Conservation (phyloP, 1,140 invertebrate genomes). For the Trypoxylus dichotomus region DNA sequence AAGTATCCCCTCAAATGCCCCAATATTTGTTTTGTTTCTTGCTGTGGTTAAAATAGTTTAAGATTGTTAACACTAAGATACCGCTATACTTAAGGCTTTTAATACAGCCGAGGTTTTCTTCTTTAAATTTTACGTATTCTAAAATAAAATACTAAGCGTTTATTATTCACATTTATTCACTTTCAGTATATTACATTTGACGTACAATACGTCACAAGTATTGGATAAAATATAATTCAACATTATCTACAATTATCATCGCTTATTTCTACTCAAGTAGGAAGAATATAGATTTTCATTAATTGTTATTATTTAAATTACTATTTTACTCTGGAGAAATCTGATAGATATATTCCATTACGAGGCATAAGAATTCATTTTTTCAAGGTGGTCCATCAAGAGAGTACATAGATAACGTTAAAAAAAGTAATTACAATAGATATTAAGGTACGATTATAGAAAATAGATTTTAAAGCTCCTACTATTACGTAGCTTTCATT, state of each 20-base stretch:
- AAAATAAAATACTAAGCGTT: background rate
- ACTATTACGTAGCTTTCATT: background rate
- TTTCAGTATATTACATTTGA: slow-evolving; percentile 13
- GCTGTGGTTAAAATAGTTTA: too few species aligned
- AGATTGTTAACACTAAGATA: too few species aligned
- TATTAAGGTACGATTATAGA: slow-evolving; percentile 2
- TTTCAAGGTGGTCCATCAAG: slow-evolving; percentile 19
- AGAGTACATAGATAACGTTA: background rate
- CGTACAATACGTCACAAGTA: background rate
- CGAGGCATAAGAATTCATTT: background rate
- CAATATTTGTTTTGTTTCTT: too few species aligned
- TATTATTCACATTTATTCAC: slow-evolving; percentile 21
- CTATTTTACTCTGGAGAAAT: background rate
- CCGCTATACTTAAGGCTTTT: too few species aligned
- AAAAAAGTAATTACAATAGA: background rate
- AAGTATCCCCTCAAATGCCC: too few species aligned
- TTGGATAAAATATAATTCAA: slow-evolving; percentile 25
- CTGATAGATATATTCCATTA: background rate
- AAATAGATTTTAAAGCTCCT: slow-evolving; percentile 15
- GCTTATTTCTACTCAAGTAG: slow-evolving; percentile 19
- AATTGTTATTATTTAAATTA: background rate
- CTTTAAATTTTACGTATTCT: too few species aligned
- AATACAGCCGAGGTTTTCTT: too few species aligned
- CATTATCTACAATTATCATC: slow-evolving; percentile 25
- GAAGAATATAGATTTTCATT: slow-evolving; percentile 26